Conservation (phyloP, 2,888 invertebrate genomes). For the Idaea straminata region DNA sequence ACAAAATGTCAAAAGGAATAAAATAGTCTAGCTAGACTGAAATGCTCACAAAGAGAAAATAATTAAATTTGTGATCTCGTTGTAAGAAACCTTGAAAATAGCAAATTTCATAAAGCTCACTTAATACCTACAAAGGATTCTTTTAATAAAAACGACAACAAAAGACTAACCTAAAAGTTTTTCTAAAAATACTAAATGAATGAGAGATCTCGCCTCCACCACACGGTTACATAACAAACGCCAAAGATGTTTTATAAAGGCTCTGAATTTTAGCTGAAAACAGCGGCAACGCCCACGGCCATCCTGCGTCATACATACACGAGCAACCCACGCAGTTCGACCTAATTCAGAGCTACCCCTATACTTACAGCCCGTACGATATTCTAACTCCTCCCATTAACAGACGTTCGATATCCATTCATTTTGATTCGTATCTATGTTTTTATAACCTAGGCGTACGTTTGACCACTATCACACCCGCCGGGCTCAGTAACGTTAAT, state of each 20-base stretch:
- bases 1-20: not conserved
- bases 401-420: not conserved
- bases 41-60: not conserved
- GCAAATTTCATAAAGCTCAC: not conserved
- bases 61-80: not conserved
- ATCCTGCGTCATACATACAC: conserved; percentile 28
- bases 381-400: conserved; percentile 1
- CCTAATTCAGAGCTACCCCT: conserved; percentile 12
- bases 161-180: not conserved
- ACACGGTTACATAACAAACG: conserved; percentile 13
- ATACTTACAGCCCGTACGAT: not conserved
- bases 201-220: not conserved
- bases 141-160: not conserved
- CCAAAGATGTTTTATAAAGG: conserved; percentile 24
- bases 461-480: not conserved
- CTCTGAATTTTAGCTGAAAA: conserved; percentile 20
- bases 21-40: not conserved
- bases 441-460: not conserved
- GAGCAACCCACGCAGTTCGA: conserved; percentile 26
- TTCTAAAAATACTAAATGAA: conserved; percentile 7
- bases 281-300: conserved; percentile 32
- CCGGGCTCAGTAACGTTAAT: not conserved
- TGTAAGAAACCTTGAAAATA: not conserved
- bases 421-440: not conserved
- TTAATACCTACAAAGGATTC: not conserved